Evolutionary conservation across 1,140 invertebrate species (phyloP).

Genomic region (Drosophila varians): DNA sequence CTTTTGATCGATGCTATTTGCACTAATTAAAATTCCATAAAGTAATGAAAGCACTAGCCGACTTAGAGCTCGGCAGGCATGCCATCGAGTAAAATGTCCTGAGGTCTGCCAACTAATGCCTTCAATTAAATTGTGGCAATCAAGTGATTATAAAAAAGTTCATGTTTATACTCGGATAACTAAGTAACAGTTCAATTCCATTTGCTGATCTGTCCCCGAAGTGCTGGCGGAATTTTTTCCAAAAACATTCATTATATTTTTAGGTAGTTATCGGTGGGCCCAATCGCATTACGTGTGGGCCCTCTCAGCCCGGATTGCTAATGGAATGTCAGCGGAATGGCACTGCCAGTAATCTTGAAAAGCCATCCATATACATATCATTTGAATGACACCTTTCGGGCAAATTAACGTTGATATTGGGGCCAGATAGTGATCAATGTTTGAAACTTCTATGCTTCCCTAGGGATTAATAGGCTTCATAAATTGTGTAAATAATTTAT

Average conservation of each 20-base stretch:
- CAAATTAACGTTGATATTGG: background rate
- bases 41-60: constrained; percentile 11
- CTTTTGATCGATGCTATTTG: constrained; percentile 34
- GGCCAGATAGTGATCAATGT: background rate
- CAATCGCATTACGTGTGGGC: background rate
- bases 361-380: background rate
- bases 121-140: background rate
- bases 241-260: no score
- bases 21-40: constrained; percentile 42
- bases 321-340: background rate
- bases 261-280: no score
- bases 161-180: background rate
- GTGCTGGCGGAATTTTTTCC: no score
- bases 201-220: no score
- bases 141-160: background rate
- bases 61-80: background rate
- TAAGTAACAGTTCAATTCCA: background rate
- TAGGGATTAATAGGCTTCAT: constrained; percentile 1
- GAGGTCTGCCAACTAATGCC: background rate
- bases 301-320: no score
- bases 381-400: background rate
- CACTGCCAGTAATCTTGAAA: background rate
- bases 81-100: background rate
- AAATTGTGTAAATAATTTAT: background rate
- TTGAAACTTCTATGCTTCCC: background rate